Conservation (phyloP, 2,888 invertebrate genomes). For the Lucinisca nassula region DNA sequence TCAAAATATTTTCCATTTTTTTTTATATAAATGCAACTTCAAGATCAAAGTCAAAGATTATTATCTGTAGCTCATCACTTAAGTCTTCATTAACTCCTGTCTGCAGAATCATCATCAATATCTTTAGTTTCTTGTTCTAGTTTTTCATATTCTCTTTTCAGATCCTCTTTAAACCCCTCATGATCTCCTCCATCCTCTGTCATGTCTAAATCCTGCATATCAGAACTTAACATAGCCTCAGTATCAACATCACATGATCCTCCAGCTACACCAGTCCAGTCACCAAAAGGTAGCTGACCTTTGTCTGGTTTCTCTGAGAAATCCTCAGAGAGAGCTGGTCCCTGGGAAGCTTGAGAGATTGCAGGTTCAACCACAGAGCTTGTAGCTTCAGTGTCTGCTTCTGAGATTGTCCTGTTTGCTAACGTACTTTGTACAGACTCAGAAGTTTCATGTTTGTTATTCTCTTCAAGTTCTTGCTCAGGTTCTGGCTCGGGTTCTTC, state of each 20-base stretch:
- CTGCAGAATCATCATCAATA: neutral
- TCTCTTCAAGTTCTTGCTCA: neutral
- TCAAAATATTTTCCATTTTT: no score
- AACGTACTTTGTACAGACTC: constrained; percentile 72
- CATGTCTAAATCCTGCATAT: constrained; percentile 61
- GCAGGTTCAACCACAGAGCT: constrained; percentile 63
- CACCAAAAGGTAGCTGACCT: constrained; percentile 30
- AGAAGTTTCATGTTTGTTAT: constrained; percentile 55
- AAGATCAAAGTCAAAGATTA: no score
- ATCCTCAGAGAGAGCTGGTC: constrained; percentile 61
- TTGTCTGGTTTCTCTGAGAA: constrained; percentile 40
- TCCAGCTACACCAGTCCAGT: constrained; percentile 50
- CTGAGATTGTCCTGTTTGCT: constrained; percentile 56
- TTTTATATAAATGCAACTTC: no score
- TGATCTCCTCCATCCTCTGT: constrained; percentile 75
- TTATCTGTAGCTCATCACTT: no score
- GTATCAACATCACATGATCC: constrained; percentile 48
- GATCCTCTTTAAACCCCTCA: constrained; percentile 74
- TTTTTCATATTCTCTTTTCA: constrained; percentile 68
- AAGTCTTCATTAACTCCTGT: neutral
- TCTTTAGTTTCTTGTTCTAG: constrained; percentile 55
- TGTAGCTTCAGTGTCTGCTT: constrained; percentile 53
- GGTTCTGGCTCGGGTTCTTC: constrained; percentile 69
- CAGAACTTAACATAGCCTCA: constrained; percentile 50
- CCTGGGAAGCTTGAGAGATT: constrained; percentile 62